phyloP scores from a whole-genome alignment of 1,140 invertebrate species.

The Contarinia nasturtii region DNA sequence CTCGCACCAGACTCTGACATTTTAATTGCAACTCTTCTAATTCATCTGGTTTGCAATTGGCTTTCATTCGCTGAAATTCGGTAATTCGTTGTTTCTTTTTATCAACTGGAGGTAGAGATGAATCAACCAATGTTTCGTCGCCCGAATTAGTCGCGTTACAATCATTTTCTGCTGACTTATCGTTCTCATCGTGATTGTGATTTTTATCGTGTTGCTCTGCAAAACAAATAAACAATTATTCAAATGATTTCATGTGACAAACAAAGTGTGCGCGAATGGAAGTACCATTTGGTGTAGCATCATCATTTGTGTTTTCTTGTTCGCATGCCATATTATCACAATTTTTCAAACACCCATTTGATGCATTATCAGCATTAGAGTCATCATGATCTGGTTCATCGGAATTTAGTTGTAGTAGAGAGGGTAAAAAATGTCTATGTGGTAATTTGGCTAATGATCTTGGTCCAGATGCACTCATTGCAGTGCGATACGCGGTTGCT shows the following conservation, averaged over 20 bases:
- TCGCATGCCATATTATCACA: neutral
- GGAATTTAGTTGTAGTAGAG: neutral
- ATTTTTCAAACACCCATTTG: neutral
- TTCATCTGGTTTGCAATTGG: conserved; percentile 63
- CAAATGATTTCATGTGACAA: too few species aligned
- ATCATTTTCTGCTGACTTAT: conserved; percentile 8
- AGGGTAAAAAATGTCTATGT: conserved; percentile 1
- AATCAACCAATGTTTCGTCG: conserved; percentile 45
- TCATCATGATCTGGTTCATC: neutral
- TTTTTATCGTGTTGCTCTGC: conserved; percentile 13
- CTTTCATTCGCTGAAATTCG: conserved; percentile 49
- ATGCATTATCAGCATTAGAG: neutral
- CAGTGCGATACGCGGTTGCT: conserved; percentile 5
- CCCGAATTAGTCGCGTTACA: conserved; percentile 30
- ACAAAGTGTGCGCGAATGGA: too few species aligned
- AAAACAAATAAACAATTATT: too few species aligned
- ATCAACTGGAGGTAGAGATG: conserved; percentile 38
- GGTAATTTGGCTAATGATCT: conserved; percentile 1
- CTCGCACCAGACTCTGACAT: conserved; percentile 40
- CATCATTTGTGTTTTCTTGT: neutral
- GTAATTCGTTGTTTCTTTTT: conserved; percentile 40
- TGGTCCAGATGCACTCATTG: neutral
- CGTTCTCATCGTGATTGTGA: conserved; percentile 11
- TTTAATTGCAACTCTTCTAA: conserved; percentile 49
- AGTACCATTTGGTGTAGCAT: too few species aligned